Base-by-base conservation (phyloP, 1,140 invertebrate genomes). In the Sitobion miscanthi region DNA sequence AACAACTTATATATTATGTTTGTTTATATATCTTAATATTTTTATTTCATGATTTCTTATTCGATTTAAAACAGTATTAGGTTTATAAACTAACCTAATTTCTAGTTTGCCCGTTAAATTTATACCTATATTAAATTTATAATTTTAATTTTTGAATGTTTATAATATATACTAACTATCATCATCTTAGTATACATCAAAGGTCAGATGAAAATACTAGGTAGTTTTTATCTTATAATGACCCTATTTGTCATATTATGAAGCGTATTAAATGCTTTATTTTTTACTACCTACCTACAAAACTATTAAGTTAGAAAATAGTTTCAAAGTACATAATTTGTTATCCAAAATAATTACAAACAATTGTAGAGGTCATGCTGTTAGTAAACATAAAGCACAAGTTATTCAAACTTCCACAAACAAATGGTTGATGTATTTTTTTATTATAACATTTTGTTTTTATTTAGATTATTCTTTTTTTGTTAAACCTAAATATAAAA, bases 311-410 rank as follows among this genome's bases (percentile, higher is more conserved):
- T 69, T 69, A 30, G 1, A 77, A 91, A 91, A 91, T 91, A 91
- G 62, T 91, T 69, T 91, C 89, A 90, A 90, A 69, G 89, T 90
- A 45, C 54, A 69, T 62, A 20, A 62, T 62, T 90, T 90, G 54
- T 30, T 90, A 90, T 90, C 54, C 52, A 90, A 90, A 62, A 90
- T 90, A 69, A 90, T 38, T 35, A 90, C 11, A 69, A 57, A 23
- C 35, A 90, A 90, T 62, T 62, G 42, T 90, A 90, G 89, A 62
- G 54, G 38, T 62, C 23, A 90, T 69, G 25, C 42, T 69, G 30
- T 90, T 90, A 30, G 30, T 42, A 62, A 62, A 90, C 42, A 89
- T 8, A 9, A 7, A 25, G 7, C 14, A 52, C 11, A 52, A 52
- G n/a, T n/a, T 8, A n/a, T 52, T 52, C 49, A 54, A 87, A 20